phyloP scores from a whole-genome alignment of 2,113 vertebrate genomes.

The Dendrocopos noguchii region DNA sequence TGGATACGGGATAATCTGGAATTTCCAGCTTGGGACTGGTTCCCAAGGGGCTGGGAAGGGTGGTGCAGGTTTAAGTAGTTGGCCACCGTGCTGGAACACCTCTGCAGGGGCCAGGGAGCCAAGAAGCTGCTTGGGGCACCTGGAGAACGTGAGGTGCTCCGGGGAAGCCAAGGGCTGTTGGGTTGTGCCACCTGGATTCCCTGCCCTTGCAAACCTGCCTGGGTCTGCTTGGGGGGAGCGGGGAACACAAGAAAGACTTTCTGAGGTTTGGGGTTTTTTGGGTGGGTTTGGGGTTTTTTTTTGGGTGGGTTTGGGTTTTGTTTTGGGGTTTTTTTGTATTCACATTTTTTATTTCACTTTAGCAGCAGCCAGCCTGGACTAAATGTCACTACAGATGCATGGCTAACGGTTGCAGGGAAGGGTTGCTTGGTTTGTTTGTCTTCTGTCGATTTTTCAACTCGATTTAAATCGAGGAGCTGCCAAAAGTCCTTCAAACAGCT shows the following conservation, averaged over 20 bases:
- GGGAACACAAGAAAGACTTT: neutral
- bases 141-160: too few relatives aligned
- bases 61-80: neutral
- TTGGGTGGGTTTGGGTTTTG: too few relatives aligned
- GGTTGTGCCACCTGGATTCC: neutral
- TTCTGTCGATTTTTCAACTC: neutral
- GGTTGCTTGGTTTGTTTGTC: neutral
- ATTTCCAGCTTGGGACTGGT: slow-evolving; percentile 34
- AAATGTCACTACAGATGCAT: neutral
- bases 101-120: neutral
- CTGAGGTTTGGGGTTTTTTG: neutral
- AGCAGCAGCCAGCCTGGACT: neutral
- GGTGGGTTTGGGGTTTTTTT: neutral
- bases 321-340: too few relatives aligned
- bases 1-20: neutral
- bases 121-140: too few relatives aligned
- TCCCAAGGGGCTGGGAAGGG: neutral
- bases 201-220: neutral
- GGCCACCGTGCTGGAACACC: neutral
- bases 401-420: neutral
- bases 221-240: neutral
- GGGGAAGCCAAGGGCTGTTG: neutral
- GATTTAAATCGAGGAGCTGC: neutral
- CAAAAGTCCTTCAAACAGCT: neutral
- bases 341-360: neutral